Base-by-base conservation (phyloP, 2,888 invertebrate genomes). In the Rhabditoides inermis region DNA sequence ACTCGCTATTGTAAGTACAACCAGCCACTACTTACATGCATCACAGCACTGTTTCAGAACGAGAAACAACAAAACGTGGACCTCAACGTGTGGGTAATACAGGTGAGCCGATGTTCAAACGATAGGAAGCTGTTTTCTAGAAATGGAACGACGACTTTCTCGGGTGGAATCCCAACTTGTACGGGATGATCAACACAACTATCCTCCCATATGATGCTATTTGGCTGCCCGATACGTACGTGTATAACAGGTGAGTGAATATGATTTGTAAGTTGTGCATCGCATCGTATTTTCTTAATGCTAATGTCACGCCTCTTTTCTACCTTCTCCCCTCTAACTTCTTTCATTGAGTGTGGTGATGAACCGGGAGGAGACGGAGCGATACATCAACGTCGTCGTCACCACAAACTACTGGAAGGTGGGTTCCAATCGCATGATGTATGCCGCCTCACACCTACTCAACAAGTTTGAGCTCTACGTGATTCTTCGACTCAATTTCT, bases 31-130 rank as follows among this genome's bases (percentile, higher is more conserved):
- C 28, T 18, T 18, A 18, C 37, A 32, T 1, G 30, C 20, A 23
- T 5, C 18, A 41, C 22, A 28, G 5, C 1, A 15, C 25, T 32
- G 23, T 65, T 65, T 37, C 56, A 73, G 73, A 74, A 73, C 50
- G 73, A 73, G 51, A 74, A 74, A 49, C 65, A 68, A 45, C 73
- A 73, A 54, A 71, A 65, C 49, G 61, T 73, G n/a, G 73, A 73
- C 45, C 47, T 73, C 53, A 73, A 73, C 52, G 65, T 73, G 27
- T 73, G 73, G 73, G 73, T 71, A 20, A 73, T 73, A 39, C 68
- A 54, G 49, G 54, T 54, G 18, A 37, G 48, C 27, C 12, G 23
- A 32, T 22, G n/a, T 7, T n/a, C n/a, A n/a, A n/a, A n/a, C n/a
- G n/a, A n/a, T n/a, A n/a, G n/a, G n/a, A 23, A 15, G 28, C 61